A percentile compares a stretch with the other conserved stretches of the same genome.
phyloP scores from a whole-genome alignment of 2,888 invertebrate genomes.

The Trissoscelio sp. region DNA sequence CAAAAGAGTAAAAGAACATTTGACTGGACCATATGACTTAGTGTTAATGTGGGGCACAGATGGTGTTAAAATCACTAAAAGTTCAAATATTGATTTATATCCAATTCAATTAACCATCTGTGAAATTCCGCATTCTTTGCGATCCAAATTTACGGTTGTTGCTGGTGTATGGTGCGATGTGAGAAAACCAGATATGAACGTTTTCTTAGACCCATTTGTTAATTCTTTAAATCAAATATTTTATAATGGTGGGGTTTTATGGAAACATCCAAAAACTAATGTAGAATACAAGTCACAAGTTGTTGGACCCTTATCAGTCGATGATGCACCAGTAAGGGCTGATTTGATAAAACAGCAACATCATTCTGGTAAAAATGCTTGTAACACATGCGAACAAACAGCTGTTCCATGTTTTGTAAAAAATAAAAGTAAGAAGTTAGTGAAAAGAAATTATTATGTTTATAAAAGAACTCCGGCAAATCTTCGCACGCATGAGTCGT shows the following conservation, averaged over 20 bases:
- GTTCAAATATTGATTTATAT: slow-evolving; percentile 11
- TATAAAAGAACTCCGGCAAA: neutral
- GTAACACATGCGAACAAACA: slow-evolving; percentile 9
- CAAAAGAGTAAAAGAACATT: neutral
- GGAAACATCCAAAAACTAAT: slow-evolving; percentile 18
- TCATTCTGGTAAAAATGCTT: slow-evolving; percentile 2
- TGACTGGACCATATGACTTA: slow-evolving; percentile 5
- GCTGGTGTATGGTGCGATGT: slow-evolving; percentile 22
- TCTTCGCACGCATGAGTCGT: neutral
- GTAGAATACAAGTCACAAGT: slow-evolving; percentile 8
- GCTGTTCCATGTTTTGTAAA: neutral
- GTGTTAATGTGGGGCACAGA: slow-evolving; percentile 27
- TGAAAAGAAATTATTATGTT: neutral
- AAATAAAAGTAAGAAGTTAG: neutral
- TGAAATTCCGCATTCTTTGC: slow-evolving; percentile 7
- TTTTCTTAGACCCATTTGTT: slow-evolving; percentile 13
- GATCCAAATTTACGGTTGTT: slow-evolving; percentile 1
- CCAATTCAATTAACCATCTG: slow-evolving; percentile 22
- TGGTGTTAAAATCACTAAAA: slow-evolving; percentile 22
- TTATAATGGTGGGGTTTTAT: slow-evolving; percentile 5
- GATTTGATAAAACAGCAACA: slow-evolving; percentile 4
- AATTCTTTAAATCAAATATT: slow-evolving; percentile 5
- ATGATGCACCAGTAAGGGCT: slow-evolving; percentile 25
- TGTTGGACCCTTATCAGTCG: slow-evolving; percentile 4
- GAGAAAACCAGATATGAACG: slow-evolving; percentile 21